Evolutionary conservation across 2,113 vertebrate species (phyloP).

Genomic region (Cyanoderma ruficeps): DNA sequence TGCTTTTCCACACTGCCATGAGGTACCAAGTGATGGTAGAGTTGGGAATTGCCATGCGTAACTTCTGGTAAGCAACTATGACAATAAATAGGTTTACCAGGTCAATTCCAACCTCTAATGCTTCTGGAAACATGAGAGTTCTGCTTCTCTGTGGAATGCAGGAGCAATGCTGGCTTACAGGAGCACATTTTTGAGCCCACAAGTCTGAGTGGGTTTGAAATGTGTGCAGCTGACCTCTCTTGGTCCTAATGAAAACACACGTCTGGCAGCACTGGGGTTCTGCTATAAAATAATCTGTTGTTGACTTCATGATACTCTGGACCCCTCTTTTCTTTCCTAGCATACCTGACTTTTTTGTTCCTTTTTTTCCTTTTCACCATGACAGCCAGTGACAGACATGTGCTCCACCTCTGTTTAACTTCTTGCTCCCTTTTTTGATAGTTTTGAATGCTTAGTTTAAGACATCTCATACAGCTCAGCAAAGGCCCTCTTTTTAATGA

Average conservation of each 20-base stretch:
- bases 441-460: neutral
- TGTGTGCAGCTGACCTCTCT: neutral
- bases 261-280: constrained; percentile 6
- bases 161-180: neutral
- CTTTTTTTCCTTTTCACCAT: neutral
- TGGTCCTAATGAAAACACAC: neutral
- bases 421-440: neutral
- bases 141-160: neutral
- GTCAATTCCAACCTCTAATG: neutral
- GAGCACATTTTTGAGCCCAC: neutral
- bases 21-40: neutral
- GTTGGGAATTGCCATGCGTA: neutral
- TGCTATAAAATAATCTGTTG: neutral
- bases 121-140: neutral
- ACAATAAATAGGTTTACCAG: neutral
- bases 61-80: neutral
- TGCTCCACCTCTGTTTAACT: neutral
- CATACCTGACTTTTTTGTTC: neutral
- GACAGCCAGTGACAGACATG: neutral
- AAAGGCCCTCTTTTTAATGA: neutral
- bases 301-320: neutral
- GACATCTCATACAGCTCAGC: neutral
- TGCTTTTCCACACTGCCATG: neutral
- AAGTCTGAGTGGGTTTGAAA: constrained; percentile 33
- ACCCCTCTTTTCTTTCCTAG: neutral